phyloP scores from a whole-genome alignment of 1,140 invertebrate genomes.

The Homarus americanus region DNA sequence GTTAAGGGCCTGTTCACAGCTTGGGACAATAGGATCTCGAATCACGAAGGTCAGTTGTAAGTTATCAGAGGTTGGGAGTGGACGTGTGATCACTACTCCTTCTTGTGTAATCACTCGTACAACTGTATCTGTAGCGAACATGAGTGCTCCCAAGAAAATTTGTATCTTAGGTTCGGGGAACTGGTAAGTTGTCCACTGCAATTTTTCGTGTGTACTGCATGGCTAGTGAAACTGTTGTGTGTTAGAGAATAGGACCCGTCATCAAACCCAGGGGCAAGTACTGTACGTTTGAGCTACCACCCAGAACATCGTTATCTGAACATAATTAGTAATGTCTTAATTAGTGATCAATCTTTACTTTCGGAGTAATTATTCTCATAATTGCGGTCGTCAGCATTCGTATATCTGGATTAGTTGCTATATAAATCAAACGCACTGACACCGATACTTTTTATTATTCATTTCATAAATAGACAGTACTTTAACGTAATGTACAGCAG shows the following conservation, averaged over 20 bases:
- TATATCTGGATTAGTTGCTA: too few species aligned
- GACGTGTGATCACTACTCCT: background rate
- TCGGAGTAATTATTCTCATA: too few species aligned
- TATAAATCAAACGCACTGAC: too few species aligned
- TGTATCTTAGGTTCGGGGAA: background rate
- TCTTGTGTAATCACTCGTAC: background rate
- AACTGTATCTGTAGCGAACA: background rate
- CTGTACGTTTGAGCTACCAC: too few species aligned
- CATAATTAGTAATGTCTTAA: too few species aligned
- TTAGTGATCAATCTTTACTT: too few species aligned
- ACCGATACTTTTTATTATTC: too few species aligned
- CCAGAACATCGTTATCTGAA: too few species aligned
- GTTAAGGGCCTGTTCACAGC: background rate
- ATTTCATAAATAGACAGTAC: too few species aligned
- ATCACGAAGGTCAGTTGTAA: background rate
- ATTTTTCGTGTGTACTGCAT: background rate
- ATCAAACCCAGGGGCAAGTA: too few species aligned
- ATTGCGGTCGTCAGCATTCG: too few species aligned
- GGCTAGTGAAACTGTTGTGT: background rate
- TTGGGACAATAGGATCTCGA: background rate
- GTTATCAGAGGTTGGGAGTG: background rate
- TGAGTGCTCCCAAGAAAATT: background rate
- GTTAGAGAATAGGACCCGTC: background rate
- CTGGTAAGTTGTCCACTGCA: background rate
- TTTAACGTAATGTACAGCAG: too few species aligned